Conservation (phyloP, 2,113 vertebrate genomes). For the Thinocorus orbignyianus region DNA sequence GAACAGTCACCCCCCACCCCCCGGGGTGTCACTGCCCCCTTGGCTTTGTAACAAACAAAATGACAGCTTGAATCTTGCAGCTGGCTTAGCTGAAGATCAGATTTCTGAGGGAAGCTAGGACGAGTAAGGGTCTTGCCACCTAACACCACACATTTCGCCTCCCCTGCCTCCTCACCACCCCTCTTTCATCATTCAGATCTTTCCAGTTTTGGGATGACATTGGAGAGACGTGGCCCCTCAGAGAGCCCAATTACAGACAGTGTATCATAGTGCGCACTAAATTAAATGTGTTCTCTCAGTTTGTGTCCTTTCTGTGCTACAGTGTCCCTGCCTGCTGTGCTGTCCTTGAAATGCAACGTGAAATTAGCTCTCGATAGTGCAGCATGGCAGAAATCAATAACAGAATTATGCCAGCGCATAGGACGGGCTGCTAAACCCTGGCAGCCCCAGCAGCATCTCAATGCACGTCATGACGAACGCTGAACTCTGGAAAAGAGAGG, state of each 20-base stretch:
- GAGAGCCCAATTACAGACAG: neutral
- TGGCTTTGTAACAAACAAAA: neutral
- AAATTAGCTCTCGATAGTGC: constrained; percentile 22
- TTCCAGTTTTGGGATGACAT: neutral
- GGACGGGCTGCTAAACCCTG: neutral
- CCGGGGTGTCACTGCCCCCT: neutral
- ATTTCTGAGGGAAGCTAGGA: neutral
- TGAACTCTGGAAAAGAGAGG: neutral
- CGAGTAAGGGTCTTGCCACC: neutral
- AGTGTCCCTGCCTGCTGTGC: neutral
- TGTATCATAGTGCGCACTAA: neutral
- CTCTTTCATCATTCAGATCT: neutral
- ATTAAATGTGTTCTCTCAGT: neutral
- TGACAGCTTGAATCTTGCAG: neutral
- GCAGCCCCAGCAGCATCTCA: neutral
- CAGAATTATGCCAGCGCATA: constrained; percentile 13
- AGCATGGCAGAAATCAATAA: constrained; percentile 40
- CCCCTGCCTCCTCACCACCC: neutral
- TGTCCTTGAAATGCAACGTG: constrained; percentile 44
- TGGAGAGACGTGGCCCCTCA: neutral
- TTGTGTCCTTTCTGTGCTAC: neutral
- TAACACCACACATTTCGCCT: neutral
- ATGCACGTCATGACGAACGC: neutral
- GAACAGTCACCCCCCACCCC: neutral
- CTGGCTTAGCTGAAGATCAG: neutral